phyloP scores from a whole-genome alignment of 2,113 vertebrate species.

The Marmota monax region DNA sequence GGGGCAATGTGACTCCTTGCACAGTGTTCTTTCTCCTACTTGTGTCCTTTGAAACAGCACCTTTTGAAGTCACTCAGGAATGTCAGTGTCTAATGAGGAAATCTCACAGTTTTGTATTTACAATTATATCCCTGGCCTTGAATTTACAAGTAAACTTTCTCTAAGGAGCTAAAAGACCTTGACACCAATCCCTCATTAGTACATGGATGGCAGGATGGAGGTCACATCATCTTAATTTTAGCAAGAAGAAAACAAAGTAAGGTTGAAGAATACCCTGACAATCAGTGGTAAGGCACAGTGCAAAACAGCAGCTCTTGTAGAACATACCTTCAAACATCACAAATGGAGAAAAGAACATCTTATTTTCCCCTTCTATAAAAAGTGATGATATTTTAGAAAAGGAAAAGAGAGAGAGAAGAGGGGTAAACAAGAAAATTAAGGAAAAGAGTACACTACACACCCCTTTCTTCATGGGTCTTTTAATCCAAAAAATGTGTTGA shows the following conservation, averaged over 20 bases:
- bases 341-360: neutral
- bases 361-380: neutral
- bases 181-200: neutral
- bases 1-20: neutral
- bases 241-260: neutral
- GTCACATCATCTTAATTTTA: neutral
- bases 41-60: neutral
- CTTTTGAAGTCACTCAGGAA: neutral
- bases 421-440: neutral
- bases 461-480: neutral
- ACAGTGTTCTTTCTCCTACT: neutral
- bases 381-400: neutral
- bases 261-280: neutral
- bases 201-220: neutral
- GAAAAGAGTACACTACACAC: neutral
- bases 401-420: neutral
- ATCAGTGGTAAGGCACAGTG: neutral
- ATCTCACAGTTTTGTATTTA: neutral
- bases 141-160: constrained; percentile 10
- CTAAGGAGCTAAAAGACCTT: neutral
- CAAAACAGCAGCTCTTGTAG: neutral
- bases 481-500: neutral
- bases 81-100: neutral
- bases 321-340: neutral
- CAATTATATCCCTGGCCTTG: neutral